phyloP scores from a whole-genome alignment of 2,888 invertebrate species.

The Antheraea assamensis region DNA sequence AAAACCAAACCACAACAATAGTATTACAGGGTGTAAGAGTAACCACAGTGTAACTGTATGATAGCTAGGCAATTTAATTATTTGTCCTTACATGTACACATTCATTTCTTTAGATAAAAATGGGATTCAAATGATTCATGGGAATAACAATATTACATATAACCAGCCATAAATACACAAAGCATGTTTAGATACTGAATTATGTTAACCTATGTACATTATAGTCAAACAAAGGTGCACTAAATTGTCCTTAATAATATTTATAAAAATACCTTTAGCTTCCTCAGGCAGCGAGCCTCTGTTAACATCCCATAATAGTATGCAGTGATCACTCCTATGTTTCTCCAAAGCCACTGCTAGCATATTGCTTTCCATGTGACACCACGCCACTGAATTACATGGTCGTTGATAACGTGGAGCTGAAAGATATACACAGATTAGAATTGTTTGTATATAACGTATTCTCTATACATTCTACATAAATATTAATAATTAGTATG shows the following conservation, averaged over 20 bases:
- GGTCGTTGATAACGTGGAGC: conserved; percentile 92
- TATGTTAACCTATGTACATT: background rate
- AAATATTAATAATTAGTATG: background rate
- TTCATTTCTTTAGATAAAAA: too few relatives aligned
- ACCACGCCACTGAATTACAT: conserved; percentile 95
- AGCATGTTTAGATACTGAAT: background rate
- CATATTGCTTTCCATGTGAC: conserved; percentile 89
- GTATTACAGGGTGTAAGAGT: too few relatives aligned
- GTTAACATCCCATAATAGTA: conserved; percentile 94
- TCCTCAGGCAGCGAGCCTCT: conserved; percentile 63
- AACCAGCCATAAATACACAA: background rate
- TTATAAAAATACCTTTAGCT: conserved; percentile 40
- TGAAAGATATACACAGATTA: conserved; percentile 50
- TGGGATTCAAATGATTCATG: too few relatives aligned
- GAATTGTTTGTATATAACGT: background rate
- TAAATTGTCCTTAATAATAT: background rate
- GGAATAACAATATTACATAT: too few relatives aligned
- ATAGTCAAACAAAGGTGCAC: background rate
- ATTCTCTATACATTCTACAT: background rate
- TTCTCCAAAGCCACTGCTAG: conserved; percentile 95
- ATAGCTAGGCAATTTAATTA: too few relatives aligned
- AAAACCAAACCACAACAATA: too few relatives aligned
- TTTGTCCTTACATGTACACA: too few relatives aligned
- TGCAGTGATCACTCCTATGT: conserved; percentile 93
- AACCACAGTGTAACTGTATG: too few relatives aligned